Base-by-base conservation (phyloP, 2,113 vertebrate genomes). In the Crotophaga sulcirostris region DNA sequence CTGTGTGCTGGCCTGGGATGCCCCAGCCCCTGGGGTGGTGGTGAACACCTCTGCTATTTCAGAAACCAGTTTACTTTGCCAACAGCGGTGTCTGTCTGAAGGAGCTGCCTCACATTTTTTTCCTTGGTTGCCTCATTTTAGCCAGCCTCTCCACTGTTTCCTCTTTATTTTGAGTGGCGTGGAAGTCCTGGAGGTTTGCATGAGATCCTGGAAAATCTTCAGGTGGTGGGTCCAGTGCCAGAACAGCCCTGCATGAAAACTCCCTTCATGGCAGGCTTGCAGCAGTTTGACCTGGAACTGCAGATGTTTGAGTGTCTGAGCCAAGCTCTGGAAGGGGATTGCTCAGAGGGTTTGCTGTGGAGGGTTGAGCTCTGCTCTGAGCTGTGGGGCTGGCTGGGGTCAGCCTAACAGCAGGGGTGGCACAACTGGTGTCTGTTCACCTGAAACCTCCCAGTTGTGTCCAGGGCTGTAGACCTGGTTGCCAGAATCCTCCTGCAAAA, bases 231-330 rank as follows among this genome's bases (percentile, higher is more conserved):
- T 92, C 63, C 10, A 16, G 47, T 84, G 87, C 95, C 91, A 95
- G 67, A 12, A 1, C 81, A 84, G 87, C 47, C 54, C 84, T 52
- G 67, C 0, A 6, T 96, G 77, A 82, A 92, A 94, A 81, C 79
- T 54, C 24, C 63, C 82, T 96, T 92, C 79, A 16, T 63, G 64
- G 59, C 25, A 3, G 91, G 60, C 55, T 86, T 75, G 63, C 67
- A 80, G 34, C 3, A 2, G 54, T 89, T 84, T 95, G 87, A 82
- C 85, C 86, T 92, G 96, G 74, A 94, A 31, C 68, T 85, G 87
- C 92, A 95, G 91, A 94, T 94, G 90, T 90, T 89, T 67, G 89
- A 84, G 60, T 47, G 60, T 19, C 51, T 7, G 78, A 86, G 91
- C 70, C 78, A 54, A 67, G 76, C 92, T 94, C 94, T 96, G 64